These are phyloP conservation scores for Opisthocomus hoazin DNA, from an alignment of 2,113 vertebrate species.

Conservation along the genomic window DNA sequence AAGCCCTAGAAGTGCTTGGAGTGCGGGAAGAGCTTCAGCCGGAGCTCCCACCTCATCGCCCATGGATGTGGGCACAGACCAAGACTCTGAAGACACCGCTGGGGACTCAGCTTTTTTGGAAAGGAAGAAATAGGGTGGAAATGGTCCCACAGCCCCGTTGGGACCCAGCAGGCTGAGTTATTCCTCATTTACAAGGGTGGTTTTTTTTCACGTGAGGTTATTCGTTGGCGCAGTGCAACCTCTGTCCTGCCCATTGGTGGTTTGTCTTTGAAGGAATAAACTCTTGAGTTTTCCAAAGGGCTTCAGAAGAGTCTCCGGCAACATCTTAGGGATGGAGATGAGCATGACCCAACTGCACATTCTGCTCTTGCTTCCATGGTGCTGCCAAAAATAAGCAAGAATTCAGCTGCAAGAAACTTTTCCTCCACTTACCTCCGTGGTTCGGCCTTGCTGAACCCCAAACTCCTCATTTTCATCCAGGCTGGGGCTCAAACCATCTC, in stretches of 20 bases:
- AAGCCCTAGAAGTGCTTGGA: too few species aligned
- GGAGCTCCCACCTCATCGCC: too few species aligned
- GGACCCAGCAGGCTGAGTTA: too few species aligned
- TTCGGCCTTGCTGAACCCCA: background rate
- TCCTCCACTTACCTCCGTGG: background rate
- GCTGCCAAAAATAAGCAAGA: background rate
- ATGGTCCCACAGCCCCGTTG: too few species aligned
- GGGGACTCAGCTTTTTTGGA: background rate
- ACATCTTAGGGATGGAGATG: background rate
- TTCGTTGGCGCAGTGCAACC: too few species aligned
- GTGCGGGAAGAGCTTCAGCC: too few species aligned
- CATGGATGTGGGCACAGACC: background rate
- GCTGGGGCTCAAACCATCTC: background rate
- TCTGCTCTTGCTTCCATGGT: background rate
- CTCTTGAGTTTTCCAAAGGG: background rate
- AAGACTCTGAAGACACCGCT: background rate
- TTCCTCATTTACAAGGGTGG: too few species aligned
- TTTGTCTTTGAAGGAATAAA: background rate
- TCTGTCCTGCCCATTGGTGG: background rate
- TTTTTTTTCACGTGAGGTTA: too few species aligned
- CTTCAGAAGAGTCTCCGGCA: background rate
- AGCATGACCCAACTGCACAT: background rate
- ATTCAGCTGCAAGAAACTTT: background rate
- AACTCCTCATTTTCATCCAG: background rate
- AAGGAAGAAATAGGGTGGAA: background rate